These are phyloP conservation scores for Percina caprodes DNA, from an alignment of 2,113 vertebrate species.

Conservation along the genomic window DNA sequence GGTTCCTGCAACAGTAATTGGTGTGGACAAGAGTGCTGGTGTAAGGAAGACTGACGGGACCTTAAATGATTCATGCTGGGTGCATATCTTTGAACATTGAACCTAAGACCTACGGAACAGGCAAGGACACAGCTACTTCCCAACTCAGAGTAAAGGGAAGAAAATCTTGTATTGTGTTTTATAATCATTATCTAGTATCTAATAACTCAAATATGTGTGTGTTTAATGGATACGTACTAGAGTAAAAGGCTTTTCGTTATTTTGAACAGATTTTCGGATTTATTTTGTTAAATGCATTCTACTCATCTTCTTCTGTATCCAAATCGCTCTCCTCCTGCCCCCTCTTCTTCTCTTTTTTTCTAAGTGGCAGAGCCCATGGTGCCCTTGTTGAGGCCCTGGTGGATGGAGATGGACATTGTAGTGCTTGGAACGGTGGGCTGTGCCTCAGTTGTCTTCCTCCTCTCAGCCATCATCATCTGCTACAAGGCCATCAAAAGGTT, in stretches of 20 bases:
- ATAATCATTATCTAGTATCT: background rate
- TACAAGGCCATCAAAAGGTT: conserved; percentile 99
- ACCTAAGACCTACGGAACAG: conserved; percentile 67
- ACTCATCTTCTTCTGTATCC: conserved; percentile 25
- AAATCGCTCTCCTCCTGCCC: conserved; percentile 18
- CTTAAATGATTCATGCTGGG: conserved; percentile 77
- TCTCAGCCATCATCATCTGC: conserved; percentile 95
- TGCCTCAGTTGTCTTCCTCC: conserved; percentile 90
- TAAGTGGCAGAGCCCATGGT: conserved; percentile 87
- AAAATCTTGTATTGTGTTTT: conserved; percentile 43
- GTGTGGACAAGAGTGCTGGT: conserved; percentile 71
- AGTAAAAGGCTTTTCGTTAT: background rate
- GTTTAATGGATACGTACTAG: background rate
- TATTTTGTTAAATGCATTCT: background rate
- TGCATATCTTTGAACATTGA: conserved; percentile 75
- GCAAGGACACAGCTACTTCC: conserved; percentile 44
- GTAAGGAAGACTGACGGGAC: conserved; percentile 69
- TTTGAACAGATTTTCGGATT: background rate
- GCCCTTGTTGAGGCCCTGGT: conserved; percentile 90
- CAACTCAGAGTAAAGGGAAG: conserved; percentile 26
- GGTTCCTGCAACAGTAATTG: conserved; percentile 73
- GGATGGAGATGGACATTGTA: conserved; percentile 91
- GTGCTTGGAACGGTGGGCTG: conserved; percentile 91
- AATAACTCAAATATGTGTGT: background rate
- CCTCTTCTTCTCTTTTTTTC: conserved; percentile 43